Percentiles rank a stretch among this genome's conserved stretches.
These are phyloP conservation scores for Ptilorrhoa leucosticta DNA, from an alignment of 2,113 vertebrate genomes.

Conservation along the genomic window DNA sequence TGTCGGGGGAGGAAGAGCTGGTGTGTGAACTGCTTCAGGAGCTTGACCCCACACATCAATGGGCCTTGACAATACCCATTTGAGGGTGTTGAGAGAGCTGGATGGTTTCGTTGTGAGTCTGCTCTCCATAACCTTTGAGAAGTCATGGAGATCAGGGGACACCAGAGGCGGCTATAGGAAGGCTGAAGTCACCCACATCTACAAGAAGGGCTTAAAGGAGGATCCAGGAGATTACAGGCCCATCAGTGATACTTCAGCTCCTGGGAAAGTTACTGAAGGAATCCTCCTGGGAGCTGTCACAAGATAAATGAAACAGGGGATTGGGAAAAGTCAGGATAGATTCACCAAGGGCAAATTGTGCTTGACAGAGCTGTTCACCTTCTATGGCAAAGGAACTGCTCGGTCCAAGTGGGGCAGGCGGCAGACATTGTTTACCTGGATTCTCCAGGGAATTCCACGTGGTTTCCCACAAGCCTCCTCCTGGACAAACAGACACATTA, in stretches of 20 bases:
- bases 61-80: neutral
- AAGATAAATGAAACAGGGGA: neutral
- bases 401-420: rapidly evolving
- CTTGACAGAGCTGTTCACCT: neutral
- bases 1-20: neutral
- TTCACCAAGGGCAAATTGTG: neutral
- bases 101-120: neutral
- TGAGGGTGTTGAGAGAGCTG: neutral
- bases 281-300: neutral
- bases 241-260: neutral
- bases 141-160: neutral
- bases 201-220: neutral
- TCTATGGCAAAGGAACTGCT: neutral
- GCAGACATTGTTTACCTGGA: neutral
- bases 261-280: neutral
- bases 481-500: too few relatives aligned
- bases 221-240: neutral
- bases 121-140: neutral
- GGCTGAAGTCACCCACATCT: rapidly evolving
- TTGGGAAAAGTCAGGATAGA: neutral
- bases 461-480: neutral
- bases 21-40: neutral
- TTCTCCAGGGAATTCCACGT: neutral
- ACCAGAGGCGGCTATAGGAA: neutral
- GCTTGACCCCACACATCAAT: neutral